Conservation (phyloP, 2,113 vertebrate species). For the Ochotona princeps region DNA sequence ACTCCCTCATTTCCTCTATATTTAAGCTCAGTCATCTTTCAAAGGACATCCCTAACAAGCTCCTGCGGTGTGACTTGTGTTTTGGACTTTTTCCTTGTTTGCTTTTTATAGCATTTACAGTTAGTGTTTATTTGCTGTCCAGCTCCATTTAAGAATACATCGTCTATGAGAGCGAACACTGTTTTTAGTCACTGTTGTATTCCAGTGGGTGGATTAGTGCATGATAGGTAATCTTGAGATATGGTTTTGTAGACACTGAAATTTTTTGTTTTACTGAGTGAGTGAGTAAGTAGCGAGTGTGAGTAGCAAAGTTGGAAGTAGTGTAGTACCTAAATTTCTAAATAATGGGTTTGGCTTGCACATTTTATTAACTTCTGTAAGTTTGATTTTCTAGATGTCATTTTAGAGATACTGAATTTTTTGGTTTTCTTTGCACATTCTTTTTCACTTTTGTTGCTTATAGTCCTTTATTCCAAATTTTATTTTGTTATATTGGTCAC, state of each 20-base stretch:
- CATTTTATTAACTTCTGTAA: not conserved
- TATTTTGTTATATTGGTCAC: conserved; percentile 21
- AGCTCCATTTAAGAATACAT: not conserved
- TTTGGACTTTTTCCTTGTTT: not conserved
- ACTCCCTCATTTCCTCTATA: not conserved
- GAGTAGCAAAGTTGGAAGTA: not conserved
- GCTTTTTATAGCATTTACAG: not conserved
- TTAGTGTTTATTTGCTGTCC: not conserved
- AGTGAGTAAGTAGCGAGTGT: not conserved
- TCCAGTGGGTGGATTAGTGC: not conserved
- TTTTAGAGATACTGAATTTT: not conserved
- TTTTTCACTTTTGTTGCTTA: conserved; percentile 17
- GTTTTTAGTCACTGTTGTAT: not conserved
- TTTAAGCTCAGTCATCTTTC: not conserved
- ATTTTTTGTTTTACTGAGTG: not conserved
- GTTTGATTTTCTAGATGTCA: not conserved
- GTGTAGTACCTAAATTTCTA: not conserved
- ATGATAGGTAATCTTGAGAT: not conserved
- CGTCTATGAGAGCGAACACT: not conserved
- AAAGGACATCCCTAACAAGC: not conserved
- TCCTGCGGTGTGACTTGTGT: too few species aligned
- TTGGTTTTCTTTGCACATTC: conserved; percentile 8
- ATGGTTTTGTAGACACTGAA: not conserved
- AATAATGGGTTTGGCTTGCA: not conserved
- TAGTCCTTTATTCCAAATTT: conserved; percentile 26